Evolutionary conservation across 2,113 vertebrate genomes (phyloP).

Genomic region (Struthidea cinerea): DNA sequence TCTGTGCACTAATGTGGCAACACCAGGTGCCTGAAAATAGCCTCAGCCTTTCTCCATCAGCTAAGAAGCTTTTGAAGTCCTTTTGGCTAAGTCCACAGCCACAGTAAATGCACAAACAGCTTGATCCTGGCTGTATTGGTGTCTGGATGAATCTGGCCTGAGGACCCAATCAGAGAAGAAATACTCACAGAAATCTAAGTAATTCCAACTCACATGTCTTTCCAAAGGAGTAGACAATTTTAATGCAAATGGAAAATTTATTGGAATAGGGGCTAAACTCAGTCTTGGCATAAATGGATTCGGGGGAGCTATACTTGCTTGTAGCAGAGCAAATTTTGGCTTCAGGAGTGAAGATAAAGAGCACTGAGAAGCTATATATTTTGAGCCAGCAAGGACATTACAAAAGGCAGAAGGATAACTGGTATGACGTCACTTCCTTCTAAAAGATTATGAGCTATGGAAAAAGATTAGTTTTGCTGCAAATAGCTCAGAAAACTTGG

Average conservation of each 20-base stretch:
- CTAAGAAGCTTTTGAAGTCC: not conserved
- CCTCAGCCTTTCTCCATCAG: not conserved
- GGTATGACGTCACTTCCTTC: constrained; percentile 1
- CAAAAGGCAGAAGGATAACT: not conserved
- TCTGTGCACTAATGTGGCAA: not conserved
- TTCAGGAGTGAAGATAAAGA: not conserved
- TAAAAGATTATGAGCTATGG: not conserved
- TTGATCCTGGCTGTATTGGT: not conserved
- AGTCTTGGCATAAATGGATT: not conserved
- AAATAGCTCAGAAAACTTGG: not conserved
- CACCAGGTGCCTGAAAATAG: not conserved
- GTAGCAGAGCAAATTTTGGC: constrained; percentile 1
- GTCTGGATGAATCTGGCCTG: not conserved
- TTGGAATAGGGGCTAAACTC: not conserved
- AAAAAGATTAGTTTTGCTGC: not conserved
- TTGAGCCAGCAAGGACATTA: not conserved
- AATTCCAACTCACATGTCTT: not conserved
- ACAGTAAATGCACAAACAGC: not conserved
- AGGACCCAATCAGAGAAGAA: not conserved
- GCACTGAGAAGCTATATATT: not conserved
- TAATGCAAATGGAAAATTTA: constrained; percentile 34
- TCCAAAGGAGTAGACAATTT: not conserved
- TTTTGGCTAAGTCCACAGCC: not conserved
- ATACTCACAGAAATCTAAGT: not conserved
- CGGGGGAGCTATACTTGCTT: not conserved